Conservation (phyloP, 1,140 invertebrate species). For the Frieseomelitta varia region DNA sequence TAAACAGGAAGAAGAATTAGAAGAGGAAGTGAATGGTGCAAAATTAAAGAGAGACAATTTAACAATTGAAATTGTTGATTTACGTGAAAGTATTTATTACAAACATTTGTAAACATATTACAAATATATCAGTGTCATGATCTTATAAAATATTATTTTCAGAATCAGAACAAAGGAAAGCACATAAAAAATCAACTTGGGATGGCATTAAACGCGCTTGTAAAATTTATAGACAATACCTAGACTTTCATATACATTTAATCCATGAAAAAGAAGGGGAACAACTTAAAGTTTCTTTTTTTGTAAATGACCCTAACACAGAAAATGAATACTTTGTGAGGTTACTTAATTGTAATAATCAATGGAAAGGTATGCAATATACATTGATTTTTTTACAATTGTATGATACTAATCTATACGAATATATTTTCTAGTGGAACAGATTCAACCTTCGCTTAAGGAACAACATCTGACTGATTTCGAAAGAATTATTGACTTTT, state of each 20-base stretch:
- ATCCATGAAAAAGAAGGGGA: slow-evolving; percentile 51
- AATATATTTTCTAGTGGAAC: slow-evolving; percentile 67
- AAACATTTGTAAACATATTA: neutral
- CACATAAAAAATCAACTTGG: slow-evolving; percentile 62
- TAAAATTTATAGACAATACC: slow-evolving; percentile 69
- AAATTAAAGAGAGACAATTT: slow-evolving; percentile 62
- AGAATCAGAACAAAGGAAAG: slow-evolving; percentile 64
- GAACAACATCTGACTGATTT: slow-evolving; percentile 63
- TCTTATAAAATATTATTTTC: slow-evolving; percentile 4
- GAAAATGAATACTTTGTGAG: slow-evolving; percentile 70
- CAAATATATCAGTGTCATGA: neutral
- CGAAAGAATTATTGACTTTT: slow-evolving; percentile 52
- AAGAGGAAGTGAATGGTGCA: slow-evolving; percentile 39
- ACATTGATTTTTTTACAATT: neutral
- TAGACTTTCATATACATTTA: slow-evolving; percentile 70
- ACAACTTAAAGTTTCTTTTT: slow-evolving; percentile 70
- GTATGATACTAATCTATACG: neutral
- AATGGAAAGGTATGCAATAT: slow-evolving; percentile 71
- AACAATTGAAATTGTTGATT: slow-evolving; percentile 69
- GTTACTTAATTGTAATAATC: slow-evolving; percentile 51
- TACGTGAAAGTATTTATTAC: slow-evolving; percentile 62
- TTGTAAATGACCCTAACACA: slow-evolving; percentile 56
- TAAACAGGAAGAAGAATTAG: slow-evolving; percentile 51
- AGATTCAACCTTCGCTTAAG: slow-evolving; percentile 68
- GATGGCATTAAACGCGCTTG: slow-evolving; percentile 71